These are phyloP conservation scores for Oopsacas minuta DNA, from an alignment of 37 sponge, comb jelly and placozoan species.

Conservation along the genomic window DNA sequence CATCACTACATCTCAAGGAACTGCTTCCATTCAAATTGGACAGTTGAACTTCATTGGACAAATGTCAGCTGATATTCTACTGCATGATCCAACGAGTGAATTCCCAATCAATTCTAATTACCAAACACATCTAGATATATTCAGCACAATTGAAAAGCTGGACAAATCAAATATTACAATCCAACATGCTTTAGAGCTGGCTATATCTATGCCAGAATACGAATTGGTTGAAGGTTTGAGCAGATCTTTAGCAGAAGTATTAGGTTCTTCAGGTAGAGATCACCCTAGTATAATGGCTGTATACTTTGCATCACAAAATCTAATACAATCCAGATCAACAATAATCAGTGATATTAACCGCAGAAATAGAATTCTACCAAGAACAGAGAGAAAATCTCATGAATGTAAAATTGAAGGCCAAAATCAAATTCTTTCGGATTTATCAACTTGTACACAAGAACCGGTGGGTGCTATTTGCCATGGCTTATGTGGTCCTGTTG, in stretches of 20 bases:
- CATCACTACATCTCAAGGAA: not conserved
- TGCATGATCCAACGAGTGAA: not conserved
- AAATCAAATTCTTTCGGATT: not conserved
- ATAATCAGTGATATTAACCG: not conserved
- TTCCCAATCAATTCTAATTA: not conserved
- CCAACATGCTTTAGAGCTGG: not conserved
- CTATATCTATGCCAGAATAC: not conserved
- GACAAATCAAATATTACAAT: not conserved
- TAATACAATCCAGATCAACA: not conserved
- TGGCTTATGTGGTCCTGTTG: slow-evolving; percentile 21
- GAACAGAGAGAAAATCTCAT: not conserved
- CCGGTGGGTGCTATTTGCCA: not conserved
- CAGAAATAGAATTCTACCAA: not conserved
- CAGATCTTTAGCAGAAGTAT: not conserved
- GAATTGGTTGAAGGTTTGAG: not conserved
- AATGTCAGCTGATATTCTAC: not conserved
- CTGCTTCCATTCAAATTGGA: not conserved
- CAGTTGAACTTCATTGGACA: not conserved
- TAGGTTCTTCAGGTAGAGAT: not conserved
- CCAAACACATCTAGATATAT: not conserved
- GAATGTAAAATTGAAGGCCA: not conserved
- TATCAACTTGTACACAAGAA: not conserved
- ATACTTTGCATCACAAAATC: not conserved
- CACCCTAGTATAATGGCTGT: not conserved
- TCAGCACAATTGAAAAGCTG: not conserved